Base-by-base conservation (phyloP, 2,888 invertebrate genomes). In the Napeogenes inachia region DNA sequence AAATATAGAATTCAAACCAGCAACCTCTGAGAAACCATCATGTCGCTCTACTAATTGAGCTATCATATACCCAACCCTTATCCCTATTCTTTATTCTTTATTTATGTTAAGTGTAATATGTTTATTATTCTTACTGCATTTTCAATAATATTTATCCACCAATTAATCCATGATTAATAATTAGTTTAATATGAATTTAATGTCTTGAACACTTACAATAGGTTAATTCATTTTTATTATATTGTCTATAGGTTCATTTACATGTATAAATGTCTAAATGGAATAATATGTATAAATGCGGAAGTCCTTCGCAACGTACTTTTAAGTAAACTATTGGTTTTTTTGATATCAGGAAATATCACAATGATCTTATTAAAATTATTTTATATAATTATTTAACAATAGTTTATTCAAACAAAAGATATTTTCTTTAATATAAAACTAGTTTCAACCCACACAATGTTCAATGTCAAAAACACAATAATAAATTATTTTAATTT, bases 371-470 rank as follows among this genome's bases (percentile, higher is more conserved):
- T 50, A 50, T 50, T 30, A 50, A 8, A 21, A 50, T 50, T 54
- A 46, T 38, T 3, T 38, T 3, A 54, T 30, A 38, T 4, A 1
- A 21, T 21, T 59, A 42, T 30, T 4, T 45, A 38, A 33, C 38
- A 54, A 42, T 60, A 53, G 55, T 35, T 56, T 12, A 54, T 33
- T 67, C 77, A 83, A 85, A 87, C 86, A 88, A 87, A 87, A 87
- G 84, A 81, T 83, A 75, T 80, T 78, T 80, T 75, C 71, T 73
- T 68, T 38, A 45, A 53, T 50, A 50, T 50, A 70, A 80, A 82
- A 81, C 77, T 81, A 79, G 78, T 75, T 79, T 87, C 42, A 87
- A 87, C 88, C 89, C 88, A 89, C 89, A 81, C 88, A 84, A 72
- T 75, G 71, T 68, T 80, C 73, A 71, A 76, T 77, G 80, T 78